Percentiles rank a stretch among this genome's conserved stretches.
These are phyloP conservation scores for Solen grandis DNA, from an alignment of 1,140 invertebrate genomes.

Conservation along the genomic window DNA sequence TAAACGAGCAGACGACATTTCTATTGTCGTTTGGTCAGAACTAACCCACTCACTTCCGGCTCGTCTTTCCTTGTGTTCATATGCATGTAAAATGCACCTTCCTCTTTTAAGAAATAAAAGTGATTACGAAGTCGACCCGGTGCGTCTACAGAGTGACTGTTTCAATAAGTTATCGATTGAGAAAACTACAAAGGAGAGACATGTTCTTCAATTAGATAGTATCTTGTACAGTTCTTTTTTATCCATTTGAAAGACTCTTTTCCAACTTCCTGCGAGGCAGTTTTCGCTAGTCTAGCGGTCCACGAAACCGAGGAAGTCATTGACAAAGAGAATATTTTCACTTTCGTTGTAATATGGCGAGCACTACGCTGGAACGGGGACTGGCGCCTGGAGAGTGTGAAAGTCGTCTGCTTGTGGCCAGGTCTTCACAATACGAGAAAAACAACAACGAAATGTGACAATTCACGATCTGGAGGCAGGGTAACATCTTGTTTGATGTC, in stretches of 20 bases:
- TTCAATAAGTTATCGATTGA: no score
- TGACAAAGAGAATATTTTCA: constrained; percentile 50
- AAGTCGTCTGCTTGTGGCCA: constrained; percentile 50
- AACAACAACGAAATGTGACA: constrained; percentile 36
- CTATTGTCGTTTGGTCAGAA: no score
- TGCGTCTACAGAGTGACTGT: no score
- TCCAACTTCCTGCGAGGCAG: constrained; percentile 36
- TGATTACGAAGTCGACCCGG: no score
- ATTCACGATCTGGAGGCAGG: no score
- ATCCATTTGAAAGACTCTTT: constrained; percentile 12
- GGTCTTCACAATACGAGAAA: constrained; percentile 24
- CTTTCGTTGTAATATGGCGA: constrained; percentile 34
- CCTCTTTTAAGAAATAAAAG: no score
- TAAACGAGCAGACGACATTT: no score
- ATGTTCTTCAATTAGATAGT: constrained; percentile 37
- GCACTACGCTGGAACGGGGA: constrained; percentile 23
- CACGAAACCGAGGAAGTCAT: constrained; percentile 38
- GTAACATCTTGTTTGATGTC: no score
- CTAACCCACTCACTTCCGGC: no score
- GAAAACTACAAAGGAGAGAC: constrained; percentile 43
- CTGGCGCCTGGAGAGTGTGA: constrained; percentile 57
- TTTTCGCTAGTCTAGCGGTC: constrained; percentile 34
- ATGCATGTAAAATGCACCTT: no score
- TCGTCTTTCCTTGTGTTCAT: no score
- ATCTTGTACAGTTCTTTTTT: constrained; percentile 26